These are phyloP conservation scores for Pseudomyrmex concolor DNA, from an alignment of 1,140 invertebrate genomes.

Conservation along the genomic window DNA sequence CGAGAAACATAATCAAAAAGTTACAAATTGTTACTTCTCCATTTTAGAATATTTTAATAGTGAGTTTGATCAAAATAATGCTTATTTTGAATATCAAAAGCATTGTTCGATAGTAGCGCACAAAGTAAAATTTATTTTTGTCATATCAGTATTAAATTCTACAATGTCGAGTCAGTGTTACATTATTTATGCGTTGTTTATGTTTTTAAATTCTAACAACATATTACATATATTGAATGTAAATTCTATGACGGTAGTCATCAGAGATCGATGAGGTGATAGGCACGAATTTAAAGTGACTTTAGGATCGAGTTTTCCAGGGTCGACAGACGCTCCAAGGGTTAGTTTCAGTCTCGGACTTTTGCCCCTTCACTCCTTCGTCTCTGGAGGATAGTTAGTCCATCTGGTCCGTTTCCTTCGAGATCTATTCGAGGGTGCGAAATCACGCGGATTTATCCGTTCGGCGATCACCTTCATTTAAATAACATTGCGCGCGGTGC, in stretches of 20 bases:
- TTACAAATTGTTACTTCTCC: no score
- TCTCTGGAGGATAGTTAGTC: constrained; percentile 82
- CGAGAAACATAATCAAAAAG: no score
- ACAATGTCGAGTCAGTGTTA: no score
- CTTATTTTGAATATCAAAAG: no score
- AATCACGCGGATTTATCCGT: constrained; percentile 42
- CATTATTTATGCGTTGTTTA: no score
- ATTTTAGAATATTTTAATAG: no score
- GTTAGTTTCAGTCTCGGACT: constrained; percentile 63
- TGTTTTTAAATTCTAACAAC: neutral
- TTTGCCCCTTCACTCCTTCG: constrained; percentile 58
- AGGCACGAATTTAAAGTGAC: constrained; percentile 71
- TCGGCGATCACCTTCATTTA: constrained; percentile 16
- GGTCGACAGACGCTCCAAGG: constrained; percentile 74
- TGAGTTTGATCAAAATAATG: no score
- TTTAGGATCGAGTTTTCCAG: constrained; percentile 74
- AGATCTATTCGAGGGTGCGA: constrained; percentile 42
- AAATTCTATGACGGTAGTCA: constrained; percentile 6
- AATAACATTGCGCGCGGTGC: constrained; percentile 8
- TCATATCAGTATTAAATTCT: no score
- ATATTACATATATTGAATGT: constrained; percentile 30
- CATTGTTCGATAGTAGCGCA: no score
- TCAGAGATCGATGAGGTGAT: constrained; percentile 66
- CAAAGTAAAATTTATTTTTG: no score
- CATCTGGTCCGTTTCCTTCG: constrained; percentile 77